Conservation (phyloP, 2,888 invertebrate species). For the Smittia aterrima region DNA sequence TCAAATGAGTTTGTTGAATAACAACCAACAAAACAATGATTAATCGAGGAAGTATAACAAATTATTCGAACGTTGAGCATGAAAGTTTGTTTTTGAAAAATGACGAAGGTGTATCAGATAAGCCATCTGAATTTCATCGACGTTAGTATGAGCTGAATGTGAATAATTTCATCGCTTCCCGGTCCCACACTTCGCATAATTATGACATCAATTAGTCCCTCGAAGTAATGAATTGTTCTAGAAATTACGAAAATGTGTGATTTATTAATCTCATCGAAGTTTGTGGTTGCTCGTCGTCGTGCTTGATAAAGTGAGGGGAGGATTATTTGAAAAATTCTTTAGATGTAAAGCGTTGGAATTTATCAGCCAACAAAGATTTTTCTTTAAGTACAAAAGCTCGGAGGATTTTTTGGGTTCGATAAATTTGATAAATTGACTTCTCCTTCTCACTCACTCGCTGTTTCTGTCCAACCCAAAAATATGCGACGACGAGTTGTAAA, state of each 20-base stretch:
- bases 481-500: too few species aligned
- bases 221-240: constrained; percentile 12
- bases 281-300: not conserved
- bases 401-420: too few species aligned
- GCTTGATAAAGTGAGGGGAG: not conserved
- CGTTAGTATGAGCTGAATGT: not conserved
- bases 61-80: too few species aligned
- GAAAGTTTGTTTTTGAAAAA: too few species aligned
- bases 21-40: too few species aligned
- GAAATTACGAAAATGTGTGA: not conserved
- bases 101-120: constrained; percentile 9
- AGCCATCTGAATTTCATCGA: not conserved
- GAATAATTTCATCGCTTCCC: not conserved
- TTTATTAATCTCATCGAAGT: not conserved
- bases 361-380: not conserved
- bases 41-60: too few species aligned
- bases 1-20: too few species aligned
- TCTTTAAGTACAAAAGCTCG: too few species aligned
- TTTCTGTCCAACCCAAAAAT: too few species aligned
- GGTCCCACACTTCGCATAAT: not conserved
- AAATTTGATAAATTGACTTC: too few species aligned
- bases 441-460: too few species aligned
- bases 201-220: constrained; percentile 21
- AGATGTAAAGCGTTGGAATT: not conserved
- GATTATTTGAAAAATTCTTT: not conserved